Evolutionary conservation across 2,888 invertebrate genomes (phyloP), one percentile per base, ranked within the genome.

Genomic region (Sussaba pulchella): DNA sequence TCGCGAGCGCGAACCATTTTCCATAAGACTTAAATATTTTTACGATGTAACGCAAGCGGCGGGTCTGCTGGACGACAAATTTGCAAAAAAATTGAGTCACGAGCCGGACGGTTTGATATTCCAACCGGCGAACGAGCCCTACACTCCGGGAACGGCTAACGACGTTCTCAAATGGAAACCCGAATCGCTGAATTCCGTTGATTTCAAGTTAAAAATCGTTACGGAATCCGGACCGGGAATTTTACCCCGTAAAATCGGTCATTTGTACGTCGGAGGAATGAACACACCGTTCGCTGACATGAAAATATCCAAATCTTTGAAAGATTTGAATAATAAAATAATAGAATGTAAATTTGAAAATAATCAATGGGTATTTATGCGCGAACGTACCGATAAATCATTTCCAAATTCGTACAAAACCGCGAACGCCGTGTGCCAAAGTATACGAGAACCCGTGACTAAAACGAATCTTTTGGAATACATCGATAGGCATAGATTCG

Each of bases 101-200:
- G 99, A 99, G 91, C 99, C 99, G 0, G 99, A 99, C 90, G 99
- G 99, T 19, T 94, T 99, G 12, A 98, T 99, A 88, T 99, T 99
- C 91, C 99, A 99, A 91, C 99, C 99, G 0, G 94, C 96, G 0
- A 94, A 94, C 82, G 97, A 96, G 96, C 95, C 96, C 0, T 99
- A 99, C 90, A 93, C 94, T 12, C 93, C 97, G 6, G 99, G 99
- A 0, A 94, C 95, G 5, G 98, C 97, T 88, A 93, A 94, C 41
- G 95, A 96, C 54, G 97, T 99, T 1, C 93, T 99, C 14, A 99
- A 99, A 92, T 99, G 99, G 99, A 99, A 99, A 91, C 99, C 99
- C 0, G 93, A 96, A 2, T 94, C 96, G 77, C 94, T 98, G 93
- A 99, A 99, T 93, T 99, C 99, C 3, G 96, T 99, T 0, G 99